Evolutionary conservation across 2,797 vertebrate species (phyloP), one percentile per base, ranked within the genome.

Genomic region (Poecilia velifera): DNA sequence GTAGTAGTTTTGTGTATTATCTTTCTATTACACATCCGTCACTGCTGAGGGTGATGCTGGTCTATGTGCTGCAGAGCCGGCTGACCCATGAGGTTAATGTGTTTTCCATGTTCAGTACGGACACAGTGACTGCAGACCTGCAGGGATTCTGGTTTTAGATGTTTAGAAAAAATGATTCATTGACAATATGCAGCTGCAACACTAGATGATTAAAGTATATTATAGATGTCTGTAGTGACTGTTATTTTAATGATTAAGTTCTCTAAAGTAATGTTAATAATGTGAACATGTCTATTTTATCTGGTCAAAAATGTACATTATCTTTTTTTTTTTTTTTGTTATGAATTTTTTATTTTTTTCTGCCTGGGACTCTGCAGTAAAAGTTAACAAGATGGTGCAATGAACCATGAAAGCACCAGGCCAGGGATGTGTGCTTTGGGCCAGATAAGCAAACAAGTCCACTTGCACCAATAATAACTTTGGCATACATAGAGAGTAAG

Each of bases 1-100:
- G 47, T 73, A n/a, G 49, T 25, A 53, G 51, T 53, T 53, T 25
- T 53, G 51, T 53, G 51, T 13, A 51, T 73, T 72, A 55, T 73
- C 72, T 51, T 57, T 22, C 4, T 8, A 12, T 9, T 18, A 1
- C 14, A 22, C 28, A 20, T 74, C 39, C 34, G n/a, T 6, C 41
- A 34, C 45, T 45, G 10, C n/a, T 76, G 43, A 31, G 31, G 14
- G 41, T 64, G 12, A 64, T 46, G 28, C 45, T 16, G 16, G 41
- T 43, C 4, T 43, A 18, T 59, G 13, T 75, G 53, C 53, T 57
- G 22, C 39, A 28, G 53, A 1, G 39, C 36, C 34, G 39, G 41
- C 49, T 20, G 74, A 75, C 74, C n/a, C 20, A 1, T 12, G 8
- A 31, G 72, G 47, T n/a, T 18, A 13, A 53, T 25, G 49, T 14